phyloP scores from a whole-genome alignment of 2,113 vertebrate species.

The Sinocyclocheilus rhinocerous region DNA sequence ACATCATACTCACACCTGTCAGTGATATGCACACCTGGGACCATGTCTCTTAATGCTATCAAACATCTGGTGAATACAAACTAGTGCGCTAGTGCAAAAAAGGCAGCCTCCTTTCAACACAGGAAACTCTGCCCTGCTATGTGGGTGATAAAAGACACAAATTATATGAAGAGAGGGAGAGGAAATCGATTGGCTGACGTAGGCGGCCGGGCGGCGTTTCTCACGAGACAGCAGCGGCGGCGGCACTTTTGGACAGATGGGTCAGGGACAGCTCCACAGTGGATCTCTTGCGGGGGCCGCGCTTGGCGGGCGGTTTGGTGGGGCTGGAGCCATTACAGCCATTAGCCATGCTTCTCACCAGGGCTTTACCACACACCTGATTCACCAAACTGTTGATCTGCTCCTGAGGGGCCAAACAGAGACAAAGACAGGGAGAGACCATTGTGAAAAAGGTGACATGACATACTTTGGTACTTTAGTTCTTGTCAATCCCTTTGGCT shows the following conservation, averaged over 20 bases:
- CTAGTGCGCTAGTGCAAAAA: conserved; percentile 99
- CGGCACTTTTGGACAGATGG: conserved; percentile 87
- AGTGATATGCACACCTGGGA: conserved; percentile 65
- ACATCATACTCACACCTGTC: conserved; percentile 9
- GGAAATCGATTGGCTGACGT: conserved; percentile 53
- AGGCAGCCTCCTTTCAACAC: conserved; percentile 90
- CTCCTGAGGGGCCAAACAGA: conserved; percentile 77
- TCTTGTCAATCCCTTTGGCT: neutral
- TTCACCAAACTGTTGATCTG: conserved; percentile 96
- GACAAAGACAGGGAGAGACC: neutral
- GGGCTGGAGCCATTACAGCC: conserved; percentile 81
- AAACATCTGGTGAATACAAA: conserved; percentile 65
- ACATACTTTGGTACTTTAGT: too few species aligned
- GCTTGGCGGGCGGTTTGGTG: conserved; percentile 88
- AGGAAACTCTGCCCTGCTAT: conserved; percentile 89
- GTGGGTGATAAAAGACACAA: conserved; percentile 66
- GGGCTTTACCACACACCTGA: conserved; percentile 93
- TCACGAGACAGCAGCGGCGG: conserved; percentile 80
- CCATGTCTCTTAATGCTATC: conserved; percentile 89
- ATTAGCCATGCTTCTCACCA: conserved; percentile 79
- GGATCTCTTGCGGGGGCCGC: conserved; percentile 91
- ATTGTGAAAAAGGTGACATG: neutral
- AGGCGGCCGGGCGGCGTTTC: conserved; percentile 63
- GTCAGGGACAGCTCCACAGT: conserved; percentile 90
- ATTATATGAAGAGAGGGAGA: neutral